Evolutionary conservation across 2,113 vertebrate genomes (phyloP).

Genomic region (Onychorhynchus coronatus): DNA sequence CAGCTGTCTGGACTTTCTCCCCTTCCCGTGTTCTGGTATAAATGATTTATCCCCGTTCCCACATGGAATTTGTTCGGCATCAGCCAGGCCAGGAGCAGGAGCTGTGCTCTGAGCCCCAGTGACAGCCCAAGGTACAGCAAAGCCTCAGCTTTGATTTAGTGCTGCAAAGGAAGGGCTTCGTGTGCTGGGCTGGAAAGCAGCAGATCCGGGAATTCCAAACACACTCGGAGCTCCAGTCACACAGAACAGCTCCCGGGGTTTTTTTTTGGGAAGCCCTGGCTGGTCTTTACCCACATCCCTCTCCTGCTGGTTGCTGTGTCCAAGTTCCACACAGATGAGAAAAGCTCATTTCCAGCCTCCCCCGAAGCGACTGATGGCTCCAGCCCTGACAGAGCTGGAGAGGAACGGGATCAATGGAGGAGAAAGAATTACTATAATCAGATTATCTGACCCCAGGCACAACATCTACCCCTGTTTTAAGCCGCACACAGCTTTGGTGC

Average conservation of each 20-base stretch:
- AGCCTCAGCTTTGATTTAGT: conserved; percentile 24
- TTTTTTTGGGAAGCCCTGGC: neutral
- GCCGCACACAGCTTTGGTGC: neutral
- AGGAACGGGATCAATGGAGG: neutral
- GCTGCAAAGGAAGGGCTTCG: neutral
- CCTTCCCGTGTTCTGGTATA: neutral
- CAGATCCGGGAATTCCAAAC: neutral
- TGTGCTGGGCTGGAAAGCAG: neutral
- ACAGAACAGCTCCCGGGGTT: neutral
- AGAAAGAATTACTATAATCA: neutral
- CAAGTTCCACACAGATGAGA: neutral
- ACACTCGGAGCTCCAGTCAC: neutral
- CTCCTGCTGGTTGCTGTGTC: neutral
- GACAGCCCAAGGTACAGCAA: neutral
- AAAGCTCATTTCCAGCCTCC: neutral
- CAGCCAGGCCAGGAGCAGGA: neutral
- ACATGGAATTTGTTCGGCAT: neutral
- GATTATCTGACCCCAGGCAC: neutral
- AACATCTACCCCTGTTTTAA: neutral
- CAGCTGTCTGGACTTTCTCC: neutral
- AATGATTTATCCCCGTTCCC: neutral
- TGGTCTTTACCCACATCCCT: neutral
- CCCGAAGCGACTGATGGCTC: neutral
- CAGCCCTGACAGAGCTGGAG: neutral
- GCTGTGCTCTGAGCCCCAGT: neutral